Base-by-base conservation (phyloP, 2,888 invertebrate species). In the Thera obeliscata region DNA sequence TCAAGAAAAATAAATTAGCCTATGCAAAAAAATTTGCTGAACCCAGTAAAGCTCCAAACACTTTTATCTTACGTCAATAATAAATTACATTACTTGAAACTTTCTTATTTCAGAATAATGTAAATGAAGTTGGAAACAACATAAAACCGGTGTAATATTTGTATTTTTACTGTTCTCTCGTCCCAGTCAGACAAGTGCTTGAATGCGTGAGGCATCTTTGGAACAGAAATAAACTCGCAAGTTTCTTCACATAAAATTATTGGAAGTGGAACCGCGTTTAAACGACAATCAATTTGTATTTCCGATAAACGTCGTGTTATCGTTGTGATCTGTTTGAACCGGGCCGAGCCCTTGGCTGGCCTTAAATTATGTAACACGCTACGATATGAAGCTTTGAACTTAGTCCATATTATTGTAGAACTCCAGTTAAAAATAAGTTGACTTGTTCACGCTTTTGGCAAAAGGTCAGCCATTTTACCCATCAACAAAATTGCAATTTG, bases 241-340 rank as follows among this genome's bases (percentile, higher is more conserved):
- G 67, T 69, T 67, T 65, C 69, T 58, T 71, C 71, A 67, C 73
- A 70, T 70, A 72, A 75, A 74, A 74, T 66, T 73, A 73, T 72
- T 66, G 71, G 66, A 67, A 77, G 67, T 75, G 76, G 73, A 77
- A 76, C 74, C 70, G 69, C 78, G 81, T 76, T 77, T 73, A 79
- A 82, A 82, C 84, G 82, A 81, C 79, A 83, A 82, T 82, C 85
- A 85, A 88, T 88, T 87, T 88, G 85, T 86, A 83, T 84, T 83
- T 78, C 79, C 79, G 83, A 84, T 86, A 84, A 82, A 84, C 80
- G 79, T 74, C 79, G 80, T 75, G 79, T 81, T 88, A 89, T 89
- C 87, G 69, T 71, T 61, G 66, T 75, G 77, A 84, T 84, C 82
- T 77, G 73, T 61, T 55, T 61, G 61, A 67, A 67, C 58, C 49